phyloP scores from a whole-genome alignment of 2,797 vertebrate genomes.

The Coluber constrictor region DNA sequence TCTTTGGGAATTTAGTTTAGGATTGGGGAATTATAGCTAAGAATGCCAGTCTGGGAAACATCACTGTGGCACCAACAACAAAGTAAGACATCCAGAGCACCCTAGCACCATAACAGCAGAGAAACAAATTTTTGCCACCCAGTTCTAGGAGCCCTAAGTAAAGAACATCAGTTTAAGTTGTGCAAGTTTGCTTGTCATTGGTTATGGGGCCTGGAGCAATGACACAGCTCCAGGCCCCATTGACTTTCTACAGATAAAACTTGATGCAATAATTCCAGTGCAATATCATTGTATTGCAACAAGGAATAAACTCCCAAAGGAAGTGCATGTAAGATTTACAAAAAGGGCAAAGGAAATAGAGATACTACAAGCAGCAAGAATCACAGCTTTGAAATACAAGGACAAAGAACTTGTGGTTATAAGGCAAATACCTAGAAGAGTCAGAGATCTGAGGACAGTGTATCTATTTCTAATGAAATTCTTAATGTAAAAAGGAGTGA shows the following conservation, averaged over 20 bases:
- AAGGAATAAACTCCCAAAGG: too few relatives aligned
- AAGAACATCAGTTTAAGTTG: background rate
- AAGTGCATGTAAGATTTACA: too few relatives aligned
- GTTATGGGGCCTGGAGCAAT: background rate
- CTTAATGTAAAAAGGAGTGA: too few relatives aligned
- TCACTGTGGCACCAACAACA: background rate
- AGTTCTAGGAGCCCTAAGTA: background rate
- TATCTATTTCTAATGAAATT: too few relatives aligned
- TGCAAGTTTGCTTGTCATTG: background rate
- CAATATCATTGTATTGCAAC: background rate
- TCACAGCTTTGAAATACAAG: too few relatives aligned
- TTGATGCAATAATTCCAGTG: background rate
- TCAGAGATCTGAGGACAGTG: too few relatives aligned
- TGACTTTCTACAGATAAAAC: background rate
- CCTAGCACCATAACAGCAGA: background rate
- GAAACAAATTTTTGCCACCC: background rate
- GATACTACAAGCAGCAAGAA: too few relatives aligned
- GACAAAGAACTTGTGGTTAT: too few relatives aligned
- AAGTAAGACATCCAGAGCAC: background rate
- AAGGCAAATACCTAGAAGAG: too few relatives aligned
- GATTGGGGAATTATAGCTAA: background rate
- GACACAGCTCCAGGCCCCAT: background rate
- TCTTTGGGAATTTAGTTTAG: background rate
- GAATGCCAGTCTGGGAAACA: background rate
- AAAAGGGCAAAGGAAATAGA: too few relatives aligned